These are phyloP conservation scores for Amphiprion percula DNA, from an alignment of 2,113 vertebrate species.

Conservation along the genomic window DNA sequence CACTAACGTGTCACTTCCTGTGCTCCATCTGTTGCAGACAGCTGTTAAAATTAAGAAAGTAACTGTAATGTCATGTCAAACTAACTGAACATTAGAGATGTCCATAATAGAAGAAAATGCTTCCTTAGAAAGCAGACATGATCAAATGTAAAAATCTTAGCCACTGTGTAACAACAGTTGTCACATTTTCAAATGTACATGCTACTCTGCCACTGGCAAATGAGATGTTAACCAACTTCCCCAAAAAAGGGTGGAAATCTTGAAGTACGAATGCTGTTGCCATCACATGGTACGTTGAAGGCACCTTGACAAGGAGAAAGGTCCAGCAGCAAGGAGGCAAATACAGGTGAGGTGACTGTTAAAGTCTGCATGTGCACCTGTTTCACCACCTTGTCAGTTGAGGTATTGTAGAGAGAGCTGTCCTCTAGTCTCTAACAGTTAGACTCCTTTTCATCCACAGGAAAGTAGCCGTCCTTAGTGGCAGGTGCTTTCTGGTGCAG, in stretches of 20 bases:
- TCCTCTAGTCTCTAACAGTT: slow-evolving; percentile 72
- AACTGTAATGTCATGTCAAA: slow-evolving; percentile 39
- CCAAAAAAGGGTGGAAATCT: slow-evolving; percentile 20
- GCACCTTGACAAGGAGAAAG: slow-evolving; percentile 24
- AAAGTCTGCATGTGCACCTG: slow-evolving; percentile 31
- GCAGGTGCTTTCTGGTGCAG: slow-evolving; percentile 63
- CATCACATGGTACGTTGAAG: slow-evolving; percentile 26
- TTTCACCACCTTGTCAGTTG: slow-evolving; percentile 46
- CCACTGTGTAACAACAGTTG: slow-evolving; percentile 56
- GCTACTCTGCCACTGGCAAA: slow-evolving; percentile 50
- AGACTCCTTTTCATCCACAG: slow-evolving; percentile 82
- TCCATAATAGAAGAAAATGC: slow-evolving; percentile 71
- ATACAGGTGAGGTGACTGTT: slow-evolving; percentile 24
- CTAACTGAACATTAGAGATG: slow-evolving; percentile 65
- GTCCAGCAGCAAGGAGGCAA: slow-evolving; percentile 44
- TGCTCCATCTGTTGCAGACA: slow-evolving; percentile 33
- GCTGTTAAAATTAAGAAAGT: slow-evolving; percentile 30
- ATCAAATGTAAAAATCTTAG: slow-evolving; percentile 64
- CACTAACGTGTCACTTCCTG: slow-evolving; percentile 9
- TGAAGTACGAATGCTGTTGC: slow-evolving; percentile 13
- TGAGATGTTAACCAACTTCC: slow-evolving; percentile 29
- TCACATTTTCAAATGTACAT: slow-evolving; percentile 39
- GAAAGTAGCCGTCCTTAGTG: slow-evolving; percentile 78
- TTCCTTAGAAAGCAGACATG: slow-evolving; percentile 83
- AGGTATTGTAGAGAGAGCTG: slow-evolving; percentile 57